phyloP scores from a whole-genome alignment of 2,797 vertebrate genomes.

The Galago senegalensis region DNA sequence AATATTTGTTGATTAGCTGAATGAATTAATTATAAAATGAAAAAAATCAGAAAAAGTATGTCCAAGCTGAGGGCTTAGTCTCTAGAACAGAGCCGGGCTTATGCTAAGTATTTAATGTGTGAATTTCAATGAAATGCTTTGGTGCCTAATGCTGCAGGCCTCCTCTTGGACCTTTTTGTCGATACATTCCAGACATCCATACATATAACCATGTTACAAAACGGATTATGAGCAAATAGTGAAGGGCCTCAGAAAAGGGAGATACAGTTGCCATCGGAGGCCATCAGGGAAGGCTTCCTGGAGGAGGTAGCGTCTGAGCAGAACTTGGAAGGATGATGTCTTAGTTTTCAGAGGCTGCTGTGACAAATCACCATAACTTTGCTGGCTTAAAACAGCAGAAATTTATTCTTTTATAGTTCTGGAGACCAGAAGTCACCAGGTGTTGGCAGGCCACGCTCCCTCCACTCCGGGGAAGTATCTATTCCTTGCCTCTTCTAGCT shows the following conservation, averaged over 20 bases:
- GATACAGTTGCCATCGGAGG: neutral
- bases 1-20: neutral
- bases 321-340: neutral
- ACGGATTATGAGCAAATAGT: neutral
- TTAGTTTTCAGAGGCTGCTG: neutral
- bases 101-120: neutral
- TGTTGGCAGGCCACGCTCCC: too few relatives aligned
- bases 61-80: neutral
- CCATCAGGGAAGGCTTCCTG: neutral
- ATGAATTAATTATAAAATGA: conserved; percentile 2
- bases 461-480: rapidly evolving
- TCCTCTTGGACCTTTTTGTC: neutral
- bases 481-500: neutral
- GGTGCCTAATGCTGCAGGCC: neutral
- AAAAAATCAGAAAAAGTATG: neutral
- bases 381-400: neutral
- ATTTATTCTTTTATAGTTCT: neutral
- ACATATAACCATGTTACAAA: neutral
- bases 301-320: neutral
- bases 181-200: neutral
- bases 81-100: neutral
- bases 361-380: neutral
- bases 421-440: neutral
- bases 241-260: neutral
- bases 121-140: neutral